A percentile compares a stretch with the other conserved stretches of the same genome.
Conservation (phyloP, 2,888 invertebrate genomes). For the Cecidostiba fungosa region DNA sequence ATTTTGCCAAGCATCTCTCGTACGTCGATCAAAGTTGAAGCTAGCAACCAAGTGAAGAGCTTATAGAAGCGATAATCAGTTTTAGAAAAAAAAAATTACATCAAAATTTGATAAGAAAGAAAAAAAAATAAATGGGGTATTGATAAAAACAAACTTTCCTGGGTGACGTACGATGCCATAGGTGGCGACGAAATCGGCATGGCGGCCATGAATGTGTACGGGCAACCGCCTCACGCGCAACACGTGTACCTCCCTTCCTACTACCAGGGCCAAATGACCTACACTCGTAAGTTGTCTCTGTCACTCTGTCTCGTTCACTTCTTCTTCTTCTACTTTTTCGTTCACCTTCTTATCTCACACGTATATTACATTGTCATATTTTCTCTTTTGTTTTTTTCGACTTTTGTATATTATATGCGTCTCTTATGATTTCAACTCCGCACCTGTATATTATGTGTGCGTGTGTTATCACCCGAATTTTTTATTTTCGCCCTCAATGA, state of each 20-base stretch:
- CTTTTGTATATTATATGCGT: conserved; percentile 19
- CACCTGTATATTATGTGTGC: background rate
- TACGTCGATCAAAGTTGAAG: conserved; percentile 34
- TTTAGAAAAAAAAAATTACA: conserved; percentile 10
- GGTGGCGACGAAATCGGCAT: conserved; percentile 80
- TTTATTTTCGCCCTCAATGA: background rate
- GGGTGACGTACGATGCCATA: conserved; percentile 72
- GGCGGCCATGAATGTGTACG: conserved; percentile 84
- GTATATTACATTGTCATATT: background rate
- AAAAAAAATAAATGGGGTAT: conserved; percentile 67
- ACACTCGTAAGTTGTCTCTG: conserved; percentile 87
- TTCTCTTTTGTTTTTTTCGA: conserved; percentile 16
- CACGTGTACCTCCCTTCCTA: conserved; percentile 92
- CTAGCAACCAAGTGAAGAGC: conserved; percentile 73
- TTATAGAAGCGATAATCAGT: conserved; percentile 41
- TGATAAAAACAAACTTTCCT: conserved; percentile 70
- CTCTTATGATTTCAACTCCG: background rate
- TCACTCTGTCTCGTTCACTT: conserved; percentile 71
- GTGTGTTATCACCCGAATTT: background rate
- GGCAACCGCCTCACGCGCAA: conserved; percentile 88
- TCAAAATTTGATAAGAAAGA: conserved; percentile 37
- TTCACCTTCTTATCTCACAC: conserved; percentile 4
- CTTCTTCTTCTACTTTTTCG: conserved; percentile 63
- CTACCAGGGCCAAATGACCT: conserved; percentile 89
- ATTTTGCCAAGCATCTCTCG: background rate